phyloP scores from a whole-genome alignment of 2,888 invertebrate genomes.

The Latheticus oryzae region DNA sequence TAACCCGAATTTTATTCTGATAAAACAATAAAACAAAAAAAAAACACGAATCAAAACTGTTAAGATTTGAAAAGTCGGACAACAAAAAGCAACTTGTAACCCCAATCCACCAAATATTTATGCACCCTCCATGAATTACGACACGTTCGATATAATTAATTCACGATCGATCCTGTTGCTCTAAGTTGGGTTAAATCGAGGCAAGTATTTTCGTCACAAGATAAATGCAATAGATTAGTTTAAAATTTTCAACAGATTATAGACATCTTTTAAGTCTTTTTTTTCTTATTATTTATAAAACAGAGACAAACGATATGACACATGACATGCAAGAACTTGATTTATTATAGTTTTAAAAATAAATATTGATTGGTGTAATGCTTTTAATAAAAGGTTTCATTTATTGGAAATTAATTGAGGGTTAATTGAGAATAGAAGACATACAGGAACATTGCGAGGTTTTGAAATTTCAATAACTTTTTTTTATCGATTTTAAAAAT shows the following conservation, averaged over 20 bases:
- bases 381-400: no score
- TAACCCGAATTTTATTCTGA: constrained; percentile 15
- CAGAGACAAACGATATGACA: no score
- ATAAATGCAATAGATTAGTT: no score
- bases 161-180: constrained; percentile 22
- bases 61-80: not conserved
- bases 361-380: no score
- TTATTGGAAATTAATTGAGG: constrained; percentile 22
- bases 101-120: constrained; percentile 10
- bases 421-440: not conserved
- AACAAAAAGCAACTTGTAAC: constrained; percentile 2
- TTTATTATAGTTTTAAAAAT: constrained; percentile 28
- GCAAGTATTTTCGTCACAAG: constrained; percentile 5
- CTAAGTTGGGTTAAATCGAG: constrained; percentile 12
- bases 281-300: constrained; percentile 15
- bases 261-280: not conserved
- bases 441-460: no score
- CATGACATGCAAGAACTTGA: constrained; percentile 26
- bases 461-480: no score
- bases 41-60: constrained; percentile 7
- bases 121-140: constrained; percentile 15
- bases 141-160: constrained; percentile 20
- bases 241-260: no score
- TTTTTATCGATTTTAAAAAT: no score
- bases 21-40: no score